phyloP scores from a whole-genome alignment of 2,113 vertebrate species.

The Glaucomys volans region DNA sequence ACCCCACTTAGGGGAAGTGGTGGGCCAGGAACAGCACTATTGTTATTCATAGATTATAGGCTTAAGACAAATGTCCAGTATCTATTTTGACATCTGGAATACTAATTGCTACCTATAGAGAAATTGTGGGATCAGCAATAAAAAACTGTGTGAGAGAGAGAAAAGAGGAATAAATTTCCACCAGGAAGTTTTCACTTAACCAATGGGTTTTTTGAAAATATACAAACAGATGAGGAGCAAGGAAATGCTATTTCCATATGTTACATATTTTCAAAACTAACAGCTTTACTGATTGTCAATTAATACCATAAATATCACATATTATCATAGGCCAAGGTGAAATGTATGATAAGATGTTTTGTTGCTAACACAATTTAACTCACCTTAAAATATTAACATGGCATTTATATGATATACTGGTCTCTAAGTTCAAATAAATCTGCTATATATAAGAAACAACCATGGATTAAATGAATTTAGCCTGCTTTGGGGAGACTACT shows the following conservation, averaged over 20 bases:
- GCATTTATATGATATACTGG: neutral
- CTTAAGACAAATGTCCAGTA: too few relatives aligned
- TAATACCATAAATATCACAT: neutral
- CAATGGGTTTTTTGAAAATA: neutral
- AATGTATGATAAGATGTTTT: conserved; percentile 19
- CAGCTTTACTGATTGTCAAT: conserved; percentile 6
- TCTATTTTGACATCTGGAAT: too few relatives aligned
- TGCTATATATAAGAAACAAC: neutral
- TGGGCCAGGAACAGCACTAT: too few relatives aligned
- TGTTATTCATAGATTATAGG: too few relatives aligned
- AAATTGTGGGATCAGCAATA: too few relatives aligned
- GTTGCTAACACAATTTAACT: neutral
- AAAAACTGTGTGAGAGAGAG: too few relatives aligned
- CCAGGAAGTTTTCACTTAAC: neutral
- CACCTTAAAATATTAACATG: conserved; percentile 46
- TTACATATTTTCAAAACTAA: neutral
- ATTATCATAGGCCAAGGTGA: conserved; percentile 22
- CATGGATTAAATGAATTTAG: conserved; percentile 1
- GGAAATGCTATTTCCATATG: neutral
- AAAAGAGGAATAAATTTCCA: too few relatives aligned
- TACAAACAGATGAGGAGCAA: neutral
- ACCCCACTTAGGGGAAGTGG: too few relatives aligned
- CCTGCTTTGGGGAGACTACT: neutral
- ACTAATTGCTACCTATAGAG: too few relatives aligned
- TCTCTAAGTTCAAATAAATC: conserved; percentile 66